phyloP scores from a whole-genome alignment of 2,113 vertebrate species.

The Neolamprologus variostigma region DNA sequence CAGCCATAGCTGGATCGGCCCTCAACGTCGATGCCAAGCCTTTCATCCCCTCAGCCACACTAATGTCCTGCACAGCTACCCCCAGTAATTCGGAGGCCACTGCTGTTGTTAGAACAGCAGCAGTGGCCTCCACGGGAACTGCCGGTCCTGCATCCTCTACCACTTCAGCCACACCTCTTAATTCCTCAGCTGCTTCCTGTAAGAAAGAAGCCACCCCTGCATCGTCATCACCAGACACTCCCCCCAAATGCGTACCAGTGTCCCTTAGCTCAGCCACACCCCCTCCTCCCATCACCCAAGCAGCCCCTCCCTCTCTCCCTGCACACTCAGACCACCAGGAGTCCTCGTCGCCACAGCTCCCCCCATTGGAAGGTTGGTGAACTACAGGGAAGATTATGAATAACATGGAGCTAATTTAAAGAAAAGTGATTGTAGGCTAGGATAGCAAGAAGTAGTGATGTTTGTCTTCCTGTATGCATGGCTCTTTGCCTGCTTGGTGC shows the following conservation, averaged over 20 bases:
- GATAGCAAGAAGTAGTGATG: slow-evolving; percentile 19
- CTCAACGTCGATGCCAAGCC: slow-evolving; percentile 59
- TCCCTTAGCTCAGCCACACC: slow-evolving; percentile 15
- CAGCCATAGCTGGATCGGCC: slow-evolving; percentile 14
- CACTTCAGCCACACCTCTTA: neutral
- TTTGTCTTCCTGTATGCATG: slow-evolving; percentile 52
- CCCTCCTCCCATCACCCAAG: slow-evolving; percentile 52
- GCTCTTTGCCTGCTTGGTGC: slow-evolving; percentile 38
- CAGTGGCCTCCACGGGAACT: neutral
- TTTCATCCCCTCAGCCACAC: slow-evolving; percentile 47
- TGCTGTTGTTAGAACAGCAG: neutral
- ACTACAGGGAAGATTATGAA: slow-evolving; percentile 58
- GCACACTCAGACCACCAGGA: slow-evolving; percentile 67
- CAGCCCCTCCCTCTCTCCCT: slow-evolving; percentile 60
- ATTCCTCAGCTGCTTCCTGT: neutral
- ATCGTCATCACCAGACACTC: neutral
- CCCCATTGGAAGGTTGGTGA: slow-evolving; percentile 77
- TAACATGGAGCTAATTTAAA: slow-evolving; percentile 42
- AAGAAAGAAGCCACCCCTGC: neutral
- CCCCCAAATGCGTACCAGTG: neutral
- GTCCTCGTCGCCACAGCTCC: slow-evolving; percentile 63
- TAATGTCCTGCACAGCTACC: neutral
- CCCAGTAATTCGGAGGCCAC: neutral
- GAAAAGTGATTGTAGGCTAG: slow-evolving; percentile 5
- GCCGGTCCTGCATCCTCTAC: neutral